A percentile compares a stretch with the other conserved stretches of the same genome.
These are phyloP conservation scores for Aphaenogaster floridana DNA, from an alignment of 1,140 invertebrate genomes.

Conservation along the genomic window DNA sequence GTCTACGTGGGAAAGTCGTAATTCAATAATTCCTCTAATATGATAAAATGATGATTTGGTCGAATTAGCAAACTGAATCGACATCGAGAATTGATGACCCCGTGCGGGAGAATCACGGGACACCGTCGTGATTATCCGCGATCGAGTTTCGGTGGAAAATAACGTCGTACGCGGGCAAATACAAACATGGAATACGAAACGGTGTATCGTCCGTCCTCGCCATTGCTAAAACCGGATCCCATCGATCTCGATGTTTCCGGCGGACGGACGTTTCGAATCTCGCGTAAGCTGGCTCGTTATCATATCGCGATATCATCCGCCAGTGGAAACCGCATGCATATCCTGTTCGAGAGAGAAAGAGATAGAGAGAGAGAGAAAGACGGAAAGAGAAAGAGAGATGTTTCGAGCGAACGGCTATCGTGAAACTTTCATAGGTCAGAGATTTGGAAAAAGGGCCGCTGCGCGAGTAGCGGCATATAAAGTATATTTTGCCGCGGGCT, in stretches of 20 bases:
- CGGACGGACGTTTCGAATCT: conserved; percentile 40
- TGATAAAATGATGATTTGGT: conserved; percentile 31
- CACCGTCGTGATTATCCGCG: conserved; percentile 43
- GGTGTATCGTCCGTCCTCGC: conserved; percentile 1
- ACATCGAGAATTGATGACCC: conserved; percentile 33
- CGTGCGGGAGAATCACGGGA: neutral
- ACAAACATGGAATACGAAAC: neutral
- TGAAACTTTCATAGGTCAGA: conserved; percentile 31
- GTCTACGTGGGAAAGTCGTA: too few relatives aligned
- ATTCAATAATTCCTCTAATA: neutral
- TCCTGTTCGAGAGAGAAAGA: neutral
- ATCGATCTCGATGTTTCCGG: conserved; percentile 49
- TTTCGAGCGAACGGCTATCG: neutral
- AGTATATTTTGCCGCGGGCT: conserved; percentile 19
- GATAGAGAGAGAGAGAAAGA: neutral
- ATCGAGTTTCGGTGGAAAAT: conserved; percentile 41
- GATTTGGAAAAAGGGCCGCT: conserved; percentile 14
- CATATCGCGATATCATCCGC: conserved; percentile 36
- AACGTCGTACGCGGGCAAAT: neutral
- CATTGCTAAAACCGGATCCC: conserved; percentile 43
- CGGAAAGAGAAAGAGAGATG: neutral
- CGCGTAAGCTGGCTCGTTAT: conserved; percentile 34
- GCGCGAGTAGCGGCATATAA: neutral
- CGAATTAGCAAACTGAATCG: conserved; percentile 25
- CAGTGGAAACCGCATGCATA: neutral